These are phyloP conservation scores for Trachops cirrhosus DNA, from an alignment of 2,797 vertebrate species.

Conservation along the genomic window DNA sequence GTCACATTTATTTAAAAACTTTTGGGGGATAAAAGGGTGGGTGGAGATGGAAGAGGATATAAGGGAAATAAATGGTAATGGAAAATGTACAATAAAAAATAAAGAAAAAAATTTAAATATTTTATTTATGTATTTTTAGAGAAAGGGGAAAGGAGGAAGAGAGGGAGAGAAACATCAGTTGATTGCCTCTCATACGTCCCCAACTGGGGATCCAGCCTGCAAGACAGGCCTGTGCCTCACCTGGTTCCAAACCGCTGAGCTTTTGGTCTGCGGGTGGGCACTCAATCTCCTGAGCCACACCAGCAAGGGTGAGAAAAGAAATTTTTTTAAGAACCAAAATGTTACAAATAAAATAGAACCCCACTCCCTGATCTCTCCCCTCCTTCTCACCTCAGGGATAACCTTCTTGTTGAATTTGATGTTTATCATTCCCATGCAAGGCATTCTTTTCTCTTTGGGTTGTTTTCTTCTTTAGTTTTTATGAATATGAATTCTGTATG, in stretches of 20 bases:
- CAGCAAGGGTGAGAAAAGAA: neutral
- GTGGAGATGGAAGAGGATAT: neutral
- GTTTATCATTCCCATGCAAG: neutral
- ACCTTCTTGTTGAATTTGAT: neutral
- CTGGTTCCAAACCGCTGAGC: neutral
- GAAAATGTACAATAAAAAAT: neutral
- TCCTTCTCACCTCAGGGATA: neutral
- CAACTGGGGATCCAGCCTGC: neutral
- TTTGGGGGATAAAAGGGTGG: neutral
- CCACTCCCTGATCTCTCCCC: neutral
- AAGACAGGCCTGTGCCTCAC: neutral
- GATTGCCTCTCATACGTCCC: neutral
- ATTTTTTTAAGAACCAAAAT: neutral
- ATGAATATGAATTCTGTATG: neutral
- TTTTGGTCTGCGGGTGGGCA: neutral
- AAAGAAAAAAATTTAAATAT: neutral
- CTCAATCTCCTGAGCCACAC: neutral
- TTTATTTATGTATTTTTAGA: neutral
- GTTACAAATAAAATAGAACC: neutral
- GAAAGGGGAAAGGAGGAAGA: neutral
- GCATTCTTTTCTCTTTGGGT: neutral
- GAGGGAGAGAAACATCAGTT: neutral
- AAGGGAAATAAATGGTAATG: neutral
- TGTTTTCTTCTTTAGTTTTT: neutral
- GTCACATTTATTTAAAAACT: neutral